A percentile compares a stretch with the other conserved stretches of the same genome.
Conservation (phyloP, 2,888 invertebrate species). For the Conistra vaccinii region DNA sequence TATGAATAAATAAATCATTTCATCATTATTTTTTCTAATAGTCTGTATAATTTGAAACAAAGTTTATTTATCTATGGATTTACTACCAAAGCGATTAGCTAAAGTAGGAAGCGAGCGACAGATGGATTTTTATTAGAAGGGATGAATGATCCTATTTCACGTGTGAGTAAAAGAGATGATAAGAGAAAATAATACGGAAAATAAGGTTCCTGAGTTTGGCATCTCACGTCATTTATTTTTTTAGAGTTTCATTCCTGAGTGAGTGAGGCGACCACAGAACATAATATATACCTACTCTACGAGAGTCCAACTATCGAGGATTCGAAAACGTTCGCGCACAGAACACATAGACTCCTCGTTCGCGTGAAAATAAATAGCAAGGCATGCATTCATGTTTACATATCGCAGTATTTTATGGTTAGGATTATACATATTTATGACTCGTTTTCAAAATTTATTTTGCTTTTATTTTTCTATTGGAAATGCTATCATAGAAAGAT, state of each 20-base stretch:
- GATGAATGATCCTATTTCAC: not conserved
- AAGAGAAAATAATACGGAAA: too few species aligned
- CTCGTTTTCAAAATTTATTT: not conserved
- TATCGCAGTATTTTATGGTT: not conserved
- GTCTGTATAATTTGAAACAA: not conserved
- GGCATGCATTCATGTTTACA: too few species aligned
- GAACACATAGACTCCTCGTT: too few species aligned
- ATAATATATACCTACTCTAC: too few species aligned
- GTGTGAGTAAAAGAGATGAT: slow-evolving; percentile 27
- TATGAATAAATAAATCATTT: slow-evolving; percentile 20
- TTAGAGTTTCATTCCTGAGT: not conserved
- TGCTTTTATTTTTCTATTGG: too few species aligned
- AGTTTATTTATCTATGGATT: slow-evolving; percentile 5
- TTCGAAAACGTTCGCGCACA: not conserved
- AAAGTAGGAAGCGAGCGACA: not conserved
- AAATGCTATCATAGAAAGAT: not conserved
- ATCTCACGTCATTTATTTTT: slow-evolving; percentile 6
- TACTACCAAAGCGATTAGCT: not conserved
- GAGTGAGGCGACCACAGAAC: too few species aligned
- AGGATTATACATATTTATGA: not conserved
- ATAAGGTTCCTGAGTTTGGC: not conserved
- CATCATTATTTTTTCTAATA: slow-evolving; percentile 11
- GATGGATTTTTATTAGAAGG: not conserved
- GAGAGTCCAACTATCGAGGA: too few species aligned
- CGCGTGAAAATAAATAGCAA: not conserved